These are phyloP conservation scores for Cichlasoma orientale DNA, from an alignment of 2,797 vertebrate species.

Conservation along the genomic window DNA sequence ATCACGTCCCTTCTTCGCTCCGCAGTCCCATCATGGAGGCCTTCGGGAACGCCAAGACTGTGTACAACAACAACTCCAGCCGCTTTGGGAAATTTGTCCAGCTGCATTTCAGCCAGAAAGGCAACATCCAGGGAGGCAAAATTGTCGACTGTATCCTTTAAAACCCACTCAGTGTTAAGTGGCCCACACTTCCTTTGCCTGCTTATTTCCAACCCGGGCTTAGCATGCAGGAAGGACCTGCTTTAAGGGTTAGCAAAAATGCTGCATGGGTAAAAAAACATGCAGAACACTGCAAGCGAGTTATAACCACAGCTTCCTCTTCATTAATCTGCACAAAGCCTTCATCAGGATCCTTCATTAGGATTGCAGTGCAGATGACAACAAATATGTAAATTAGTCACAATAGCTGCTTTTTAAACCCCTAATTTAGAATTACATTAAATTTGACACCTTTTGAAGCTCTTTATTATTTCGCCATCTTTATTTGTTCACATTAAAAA, in stretches of 20 bases:
- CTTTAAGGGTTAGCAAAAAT: background rate
- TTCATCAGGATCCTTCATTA: background rate
- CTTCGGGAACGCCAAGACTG: constrained; percentile 95
- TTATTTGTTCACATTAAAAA: background rate
- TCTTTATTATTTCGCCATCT: background rate
- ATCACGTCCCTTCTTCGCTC: background rate
- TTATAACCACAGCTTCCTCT: background rate
- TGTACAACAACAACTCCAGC: constrained; percentile 99
- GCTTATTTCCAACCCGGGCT: background rate
- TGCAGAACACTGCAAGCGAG: background rate
- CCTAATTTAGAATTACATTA: background rate
- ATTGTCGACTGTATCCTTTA: constrained; percentile 98
- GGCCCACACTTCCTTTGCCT: background rate
- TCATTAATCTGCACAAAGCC: background rate
- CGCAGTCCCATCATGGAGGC: constrained; percentile 97
- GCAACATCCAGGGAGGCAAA: constrained; percentile 95
- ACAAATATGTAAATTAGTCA: rapidly evolving
- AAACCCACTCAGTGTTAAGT: background rate
- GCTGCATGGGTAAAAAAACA: background rate
- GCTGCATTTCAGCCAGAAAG: constrained; percentile 92
- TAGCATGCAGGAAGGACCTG: constrained; percentile 7
- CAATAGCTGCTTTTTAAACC: background rate
- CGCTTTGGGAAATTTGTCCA: constrained; percentile 98
- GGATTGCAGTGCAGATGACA: background rate
- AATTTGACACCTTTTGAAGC: rapidly evolving